Conservation (phyloP, 30 jellyfish, hydroid and myxozoan genomes). For the Nemopilema nomurai region DNA sequence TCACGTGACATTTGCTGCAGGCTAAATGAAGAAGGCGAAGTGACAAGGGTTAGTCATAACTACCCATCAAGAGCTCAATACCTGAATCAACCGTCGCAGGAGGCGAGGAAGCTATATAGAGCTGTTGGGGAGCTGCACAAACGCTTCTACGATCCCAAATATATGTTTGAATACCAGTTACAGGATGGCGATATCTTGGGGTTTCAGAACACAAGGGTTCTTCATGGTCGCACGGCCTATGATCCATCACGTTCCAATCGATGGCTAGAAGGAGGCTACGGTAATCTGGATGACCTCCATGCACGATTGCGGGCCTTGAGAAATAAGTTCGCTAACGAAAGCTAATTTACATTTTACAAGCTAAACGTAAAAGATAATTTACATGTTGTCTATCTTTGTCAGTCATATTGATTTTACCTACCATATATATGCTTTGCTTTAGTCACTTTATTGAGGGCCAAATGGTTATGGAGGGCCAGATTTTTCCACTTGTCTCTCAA, state of each 20-base stretch:
- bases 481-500: no score
- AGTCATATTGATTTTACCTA: no score
- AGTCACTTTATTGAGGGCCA: no score
- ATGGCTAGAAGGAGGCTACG: slow-evolving; percentile 73
- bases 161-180: slow-evolving; percentile 46
- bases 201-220: slow-evolving; percentile 57
- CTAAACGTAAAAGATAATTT: no score
- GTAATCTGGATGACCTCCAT: slow-evolving; percentile 65
- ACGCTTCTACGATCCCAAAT: slow-evolving; percentile 34
- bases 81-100: slow-evolving; percentile 64
- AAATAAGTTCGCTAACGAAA: not conserved
- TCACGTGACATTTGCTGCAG: no score
- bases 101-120: slow-evolving; percentile 33
- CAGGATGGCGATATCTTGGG: slow-evolving; percentile 68
- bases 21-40: slow-evolving; percentile 53
- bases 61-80: slow-evolving; percentile 51
- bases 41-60: slow-evolving; percentile 51
- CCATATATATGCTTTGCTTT: no score
- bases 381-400: no score
- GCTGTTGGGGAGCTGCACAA: slow-evolving; percentile 24
- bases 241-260: slow-evolving; percentile 51
- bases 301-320: slow-evolving; percentile 40
- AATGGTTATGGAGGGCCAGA: no score
- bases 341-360: not conserved
- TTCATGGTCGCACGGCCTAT: slow-evolving; percentile 81